Evolutionary conservation across 2,113 vertebrate genomes (phyloP), one percentile per base, ranked within the genome.

Genomic region (Danionella cerebrum): DNA sequence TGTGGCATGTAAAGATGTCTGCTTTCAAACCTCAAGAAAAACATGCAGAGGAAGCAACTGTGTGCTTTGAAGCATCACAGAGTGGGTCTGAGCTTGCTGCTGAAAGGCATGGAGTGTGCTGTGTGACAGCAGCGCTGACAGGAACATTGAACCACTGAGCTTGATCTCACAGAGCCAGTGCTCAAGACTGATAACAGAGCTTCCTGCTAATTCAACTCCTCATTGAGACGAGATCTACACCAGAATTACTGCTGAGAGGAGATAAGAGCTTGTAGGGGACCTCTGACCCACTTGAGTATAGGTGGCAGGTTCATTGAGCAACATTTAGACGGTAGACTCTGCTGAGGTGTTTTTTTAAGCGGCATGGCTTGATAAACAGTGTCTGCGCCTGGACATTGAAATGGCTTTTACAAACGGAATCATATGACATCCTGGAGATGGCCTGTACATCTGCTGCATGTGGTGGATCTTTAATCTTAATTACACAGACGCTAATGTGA

Each of bases 201-300:
- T 45, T 44, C 14, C 57, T 60, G 25, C 41, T 60, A 60, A 60
- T 60, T 31, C 39, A 44, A 41, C 25, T 44, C 39, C 25, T 60
- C 14, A 45, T 13, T 60, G 39, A 60, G 39, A 29, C 6, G 11
- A 19, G 12, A 3, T 16, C 39, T 31, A 45, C 25, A 44, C 18
- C 25, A 21, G 21, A n/a, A 14, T 60, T 29, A 21, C 39, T 45
- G 58, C 58, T 45, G 6, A 2, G 39, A 19, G 38, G 22, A 60
- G 39, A 60, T 45, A 60, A 60, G 24, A 33, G 29, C 13, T 36
- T 48, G n/a, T 19, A n/a, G n/a, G 24, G 14, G 18, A 22, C 14
- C 53, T 36, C 19, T n/a, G 29, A 16, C 5, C 11, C 39, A 44
- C 24, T 44, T 60, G n/a, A n/a, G n/a, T n/a, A n/a, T n/a, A n/a